Evolutionary conservation across 2,113 vertebrate genomes (phyloP).

Genomic region (Podarcis muralis): DNA sequence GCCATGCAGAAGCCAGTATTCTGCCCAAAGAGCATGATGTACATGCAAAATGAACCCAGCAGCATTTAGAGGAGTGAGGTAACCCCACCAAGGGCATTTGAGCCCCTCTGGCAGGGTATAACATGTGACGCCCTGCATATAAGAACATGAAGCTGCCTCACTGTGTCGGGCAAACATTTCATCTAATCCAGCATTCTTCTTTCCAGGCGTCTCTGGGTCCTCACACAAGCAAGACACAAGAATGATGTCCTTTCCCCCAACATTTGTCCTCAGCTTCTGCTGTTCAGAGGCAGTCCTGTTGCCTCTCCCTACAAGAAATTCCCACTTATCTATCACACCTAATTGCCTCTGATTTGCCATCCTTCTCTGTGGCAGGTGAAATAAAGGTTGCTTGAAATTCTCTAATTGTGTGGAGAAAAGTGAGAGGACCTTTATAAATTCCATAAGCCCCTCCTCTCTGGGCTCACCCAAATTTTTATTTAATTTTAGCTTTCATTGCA

Average conservation of each 20-base stretch:
- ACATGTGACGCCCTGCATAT: not conserved
- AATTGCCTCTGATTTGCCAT: not conserved
- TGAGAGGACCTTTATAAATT: no score
- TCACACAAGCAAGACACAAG: not conserved
- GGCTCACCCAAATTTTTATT: no score
- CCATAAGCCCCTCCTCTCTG: no score
- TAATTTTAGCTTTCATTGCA: no score
- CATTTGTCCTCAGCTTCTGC: no score
- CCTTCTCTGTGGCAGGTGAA: not conserved
- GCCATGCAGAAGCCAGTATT: not conserved
- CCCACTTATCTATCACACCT: not conserved
- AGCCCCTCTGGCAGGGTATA: not conserved
- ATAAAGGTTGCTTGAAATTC: not conserved
- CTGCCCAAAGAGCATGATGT: accelerated
- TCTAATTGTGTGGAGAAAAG: no score
- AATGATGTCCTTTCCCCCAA: not conserved
- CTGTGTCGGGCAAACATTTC: not conserved
- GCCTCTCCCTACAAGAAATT: no score
- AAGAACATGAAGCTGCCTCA: no score
- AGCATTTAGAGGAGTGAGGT: not conserved
- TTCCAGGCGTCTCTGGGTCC: not conserved
- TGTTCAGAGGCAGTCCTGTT: not conserved
- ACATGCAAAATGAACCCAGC: slow-evolving; percentile 1
- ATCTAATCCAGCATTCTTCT: not conserved
- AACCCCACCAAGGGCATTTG: not conserved